A percentile compares a stretch with the other conserved stretches of the same genome.
Evolutionary conservation across 1,140 invertebrate genomes (phyloP).

Genomic region (Procambarus virginalis): DNA sequence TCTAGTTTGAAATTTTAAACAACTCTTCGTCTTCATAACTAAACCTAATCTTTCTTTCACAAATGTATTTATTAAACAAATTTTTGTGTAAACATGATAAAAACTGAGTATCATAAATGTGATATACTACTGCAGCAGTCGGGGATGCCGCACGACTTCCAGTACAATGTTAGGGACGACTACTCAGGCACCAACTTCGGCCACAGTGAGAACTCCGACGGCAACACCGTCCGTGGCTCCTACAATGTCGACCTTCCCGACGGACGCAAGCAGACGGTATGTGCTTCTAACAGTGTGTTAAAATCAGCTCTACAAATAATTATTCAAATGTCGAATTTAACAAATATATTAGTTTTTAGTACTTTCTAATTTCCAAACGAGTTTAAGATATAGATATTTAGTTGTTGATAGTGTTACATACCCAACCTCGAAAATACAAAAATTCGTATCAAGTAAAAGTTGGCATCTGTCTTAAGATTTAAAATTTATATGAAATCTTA

Average conservation of each 20-base stretch:
- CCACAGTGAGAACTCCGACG: slow-evolving; percentile 70
- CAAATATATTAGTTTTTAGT: too few species aligned
- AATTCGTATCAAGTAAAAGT: too few species aligned
- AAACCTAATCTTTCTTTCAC: too few species aligned
- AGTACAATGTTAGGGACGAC: slow-evolving; percentile 70
- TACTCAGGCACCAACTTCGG: slow-evolving; percentile 70
- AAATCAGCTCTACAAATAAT: neutral
- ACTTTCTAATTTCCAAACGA: too few species aligned
- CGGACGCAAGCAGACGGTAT: slow-evolving; percentile 71
- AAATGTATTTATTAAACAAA: neutral
- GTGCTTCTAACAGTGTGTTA: neutral
- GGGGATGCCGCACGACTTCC: slow-evolving; percentile 69
- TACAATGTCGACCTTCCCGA: slow-evolving; percentile 72
- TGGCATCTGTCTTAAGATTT: too few species aligned
- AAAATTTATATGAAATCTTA: too few species aligned
- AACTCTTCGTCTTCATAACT: too few species aligned
- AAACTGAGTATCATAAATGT: neutral
- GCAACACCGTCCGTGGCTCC: slow-evolving; percentile 69
- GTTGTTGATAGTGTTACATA: too few species aligned
- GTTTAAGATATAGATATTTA: too few species aligned
- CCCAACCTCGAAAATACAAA: too few species aligned
- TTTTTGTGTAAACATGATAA: neutral
- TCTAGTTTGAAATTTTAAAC: too few species aligned
- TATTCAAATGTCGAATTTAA: too few species aligned
- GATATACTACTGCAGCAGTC: neutral